These are phyloP conservation scores for Danio kyathit DNA, from an alignment of 2,797 vertebrate genomes.

Conservation along the genomic window DNA sequence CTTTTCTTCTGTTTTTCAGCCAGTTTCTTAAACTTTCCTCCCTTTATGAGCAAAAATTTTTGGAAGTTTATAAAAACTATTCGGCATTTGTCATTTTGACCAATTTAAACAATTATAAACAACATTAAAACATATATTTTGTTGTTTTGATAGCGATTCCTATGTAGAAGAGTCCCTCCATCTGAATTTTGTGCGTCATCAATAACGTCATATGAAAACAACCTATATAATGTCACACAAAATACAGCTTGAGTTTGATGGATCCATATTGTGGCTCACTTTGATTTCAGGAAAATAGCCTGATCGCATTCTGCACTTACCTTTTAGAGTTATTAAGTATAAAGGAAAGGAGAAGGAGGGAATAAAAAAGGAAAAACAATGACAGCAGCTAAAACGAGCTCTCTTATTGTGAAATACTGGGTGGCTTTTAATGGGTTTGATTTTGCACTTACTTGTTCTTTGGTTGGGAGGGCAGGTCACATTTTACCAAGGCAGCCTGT, in stretches of 20 bases:
- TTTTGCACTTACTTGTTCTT: constrained; percentile 65
- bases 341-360: constrained; percentile 38
- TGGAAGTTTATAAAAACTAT: no score
- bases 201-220: no score
- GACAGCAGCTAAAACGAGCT: constrained; percentile 65
- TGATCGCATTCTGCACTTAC: constrained; percentile 75
- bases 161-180: no score
- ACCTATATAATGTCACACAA: not conserved
- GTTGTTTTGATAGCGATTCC: no score
- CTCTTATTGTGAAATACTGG: constrained; percentile 64
- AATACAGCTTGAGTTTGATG: constrained; percentile 66
- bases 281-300: constrained; percentile 75
- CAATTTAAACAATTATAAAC: no score
- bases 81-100: no score
- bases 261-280: constrained; percentile 64
- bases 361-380: constrained; percentile 43
- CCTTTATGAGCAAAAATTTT: no score
- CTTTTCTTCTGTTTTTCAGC: no score
- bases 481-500: constrained; percentile 59
- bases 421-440: constrained; percentile 63
- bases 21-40: no score
- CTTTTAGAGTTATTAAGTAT: constrained; percentile 71
- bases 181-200: no score
- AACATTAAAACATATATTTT: no score
- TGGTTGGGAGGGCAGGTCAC: constrained; percentile 57